Percentiles rank a stretch among this genome's conserved stretches.
Evolutionary conservation across 1,140 invertebrate genomes (phyloP).

Genomic region (Neodiprion lecontei): DNA sequence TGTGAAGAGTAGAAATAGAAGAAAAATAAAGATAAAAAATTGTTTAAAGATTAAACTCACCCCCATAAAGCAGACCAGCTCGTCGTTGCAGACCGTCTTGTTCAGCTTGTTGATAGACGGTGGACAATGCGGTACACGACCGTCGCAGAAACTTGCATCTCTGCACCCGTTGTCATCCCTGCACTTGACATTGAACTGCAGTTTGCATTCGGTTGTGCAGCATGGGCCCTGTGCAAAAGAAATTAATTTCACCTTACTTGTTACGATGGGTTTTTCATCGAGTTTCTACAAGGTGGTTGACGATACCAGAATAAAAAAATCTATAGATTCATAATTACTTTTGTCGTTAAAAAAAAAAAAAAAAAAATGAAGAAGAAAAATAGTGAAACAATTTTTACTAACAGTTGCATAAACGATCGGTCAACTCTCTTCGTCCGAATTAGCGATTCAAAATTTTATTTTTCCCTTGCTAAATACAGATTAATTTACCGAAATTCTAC

Average conservation of each 20-base stretch:
- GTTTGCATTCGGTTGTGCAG: conserved; percentile 86
- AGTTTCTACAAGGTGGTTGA: too few relatives aligned
- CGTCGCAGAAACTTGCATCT: conserved; percentile 89
- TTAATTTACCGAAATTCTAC: too few relatives aligned
- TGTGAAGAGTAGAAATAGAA: neutral
- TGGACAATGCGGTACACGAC: conserved; percentile 83
- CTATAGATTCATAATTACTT: neutral
- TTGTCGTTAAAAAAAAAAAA: too few relatives aligned
- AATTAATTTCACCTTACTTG: neutral
- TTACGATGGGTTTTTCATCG: neutral
- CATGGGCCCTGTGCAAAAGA: conserved; percentile 84
- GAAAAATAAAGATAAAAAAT: neutral
- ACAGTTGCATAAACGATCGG: too few relatives aligned
- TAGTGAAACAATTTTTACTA: too few relatives aligned
- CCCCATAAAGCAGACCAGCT: conserved; percentile 94
- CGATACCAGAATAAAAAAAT: too few relatives aligned
- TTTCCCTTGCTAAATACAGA: too few relatives aligned
- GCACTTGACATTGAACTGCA: conserved; percentile 88
- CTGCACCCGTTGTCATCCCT: conserved; percentile 94
- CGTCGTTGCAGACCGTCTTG: conserved; percentile 92
- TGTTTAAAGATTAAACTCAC: conserved; percentile 64
- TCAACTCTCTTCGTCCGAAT: too few relatives aligned
- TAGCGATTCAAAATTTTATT: too few relatives aligned
- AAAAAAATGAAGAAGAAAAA: too few relatives aligned
- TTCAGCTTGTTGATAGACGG: conserved; percentile 92